Base-by-base conservation (phyloP, 1,140 invertebrate genomes). In the Brachionus plicatilis region DNA sequence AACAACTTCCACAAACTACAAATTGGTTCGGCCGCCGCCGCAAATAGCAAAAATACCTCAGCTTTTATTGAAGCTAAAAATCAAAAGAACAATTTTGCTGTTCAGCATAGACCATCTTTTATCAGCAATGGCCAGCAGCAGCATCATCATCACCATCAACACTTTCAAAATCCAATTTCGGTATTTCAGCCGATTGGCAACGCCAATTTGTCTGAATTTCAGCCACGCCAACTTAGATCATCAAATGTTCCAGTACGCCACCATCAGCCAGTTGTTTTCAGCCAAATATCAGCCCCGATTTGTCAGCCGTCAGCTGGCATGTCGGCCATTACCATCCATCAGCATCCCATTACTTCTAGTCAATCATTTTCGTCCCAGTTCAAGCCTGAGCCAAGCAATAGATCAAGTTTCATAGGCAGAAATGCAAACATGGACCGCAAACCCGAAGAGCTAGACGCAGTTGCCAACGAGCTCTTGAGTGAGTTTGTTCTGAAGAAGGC, bases 1-100 rank as follows among this genome's bases (percentile, higher is more conserved):
- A 92, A 95, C 65, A 82, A 82, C 20, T 82, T 82, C 14, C 53
- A 82, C 24, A 82, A 82, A 14, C 4, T 82, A 11, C 79, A 82
- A 68, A 11, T 45, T 43, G 79, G 79, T 24, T 60, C 79, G 3
- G 50, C 78, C 5, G 12, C 33, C 24, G 37, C 20, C 9, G 20
- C 37, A 27, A 33, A 45, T 27, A 70, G 56, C 41, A 75, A 78
- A 37, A 65, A 43, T 9, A 66, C 20, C 1, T 53, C 47, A 5
- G 41, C 41, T 41, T 83, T 68, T 66, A 68, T 68, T 27, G 60
- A 83, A 20, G 43, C 8, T 7, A 68, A 50, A 29, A 68, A 33
- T 60, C 24, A 65, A n/a, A 75, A 84, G 9, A 72, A 78, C 24
- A 72, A 72, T 41, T 72, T 72, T 20, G 41, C 68, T 37, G 68